Base-by-base conservation (phyloP, 2,113 vertebrate species). In the Saguinus midas region DNA sequence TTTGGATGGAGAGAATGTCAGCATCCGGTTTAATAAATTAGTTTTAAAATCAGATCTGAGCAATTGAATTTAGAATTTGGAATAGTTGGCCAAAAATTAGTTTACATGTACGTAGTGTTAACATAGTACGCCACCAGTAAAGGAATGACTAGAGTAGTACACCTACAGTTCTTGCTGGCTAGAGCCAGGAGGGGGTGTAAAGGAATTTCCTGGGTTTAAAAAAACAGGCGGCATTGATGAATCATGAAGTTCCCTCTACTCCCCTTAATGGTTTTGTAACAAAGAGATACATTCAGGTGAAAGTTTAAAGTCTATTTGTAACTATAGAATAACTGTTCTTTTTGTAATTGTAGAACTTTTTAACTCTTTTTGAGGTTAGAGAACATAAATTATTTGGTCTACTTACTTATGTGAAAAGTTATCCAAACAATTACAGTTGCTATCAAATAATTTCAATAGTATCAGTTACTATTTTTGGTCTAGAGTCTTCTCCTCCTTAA, bases 21-120 rank as follows among this genome's bases (percentile, higher is more conserved):
- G n/a, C 21, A 78, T 96, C 10, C 32, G 93, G 8, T 57, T 96
- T 85, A 95, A 50, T 89, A 3, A 95, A n/a, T 95, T 95, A 80
- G 85, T 96, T 92, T 55, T 48, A 90, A 96, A 82, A 76, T 96
- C 35, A 76, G 1, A 12, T 94, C 16, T 92, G 45, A 93, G 32
- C 16, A 92, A 96, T 11, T 97, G 95, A 98, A 95, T 98, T 98
- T 98, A 97, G 93, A 97, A 97, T 97, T 93, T 98, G 97, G 88
- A 95, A 78, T 94, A 90, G 95, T 96, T n/a, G 95, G n/a, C 87
- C 2, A 68, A 58, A 55, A 45, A 9, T 72, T 35, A 96, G 1
- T 61, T 80, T 95, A 97, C 81, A 55, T 95, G 61, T 96, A 93
- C 80, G 91, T 93, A 61, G n/a, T 82, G 32, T 83, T 84, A 93